These are phyloP conservation scores for Mesorhabditis spiculigera DNA, from an alignment of 2,888 invertebrate genomes.

Conservation along the genomic window DNA sequence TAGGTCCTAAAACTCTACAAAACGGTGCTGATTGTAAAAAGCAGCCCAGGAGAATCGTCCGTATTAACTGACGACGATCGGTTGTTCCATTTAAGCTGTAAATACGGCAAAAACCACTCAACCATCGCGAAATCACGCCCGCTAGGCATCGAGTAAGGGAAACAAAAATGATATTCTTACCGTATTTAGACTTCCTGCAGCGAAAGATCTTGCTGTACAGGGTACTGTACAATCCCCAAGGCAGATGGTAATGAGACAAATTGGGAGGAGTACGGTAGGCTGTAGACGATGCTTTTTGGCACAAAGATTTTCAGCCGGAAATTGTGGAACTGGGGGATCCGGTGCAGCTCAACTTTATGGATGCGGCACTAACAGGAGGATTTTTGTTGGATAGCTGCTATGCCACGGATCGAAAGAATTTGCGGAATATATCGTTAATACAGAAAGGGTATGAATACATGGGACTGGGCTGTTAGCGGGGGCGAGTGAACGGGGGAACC, in stretches of 20 bases:
- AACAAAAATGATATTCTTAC: not conserved
- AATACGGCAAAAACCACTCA: not conserved
- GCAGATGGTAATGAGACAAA: not conserved
- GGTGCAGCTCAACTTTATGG: conserved; percentile 3
- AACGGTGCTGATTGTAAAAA: conserved; percentile 4
- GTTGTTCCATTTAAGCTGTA: not conserved
- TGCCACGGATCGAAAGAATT: not conserved
- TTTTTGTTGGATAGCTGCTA: not conserved
- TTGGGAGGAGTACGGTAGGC: not conserved
- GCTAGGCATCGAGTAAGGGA: not conserved
- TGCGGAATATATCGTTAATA: not conserved
- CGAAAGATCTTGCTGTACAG: not conserved
- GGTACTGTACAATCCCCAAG: not conserved
- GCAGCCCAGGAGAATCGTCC: not conserved
- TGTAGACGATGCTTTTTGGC: not conserved
- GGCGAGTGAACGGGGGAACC: too few relatives aligned
- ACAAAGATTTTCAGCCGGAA: not conserved
- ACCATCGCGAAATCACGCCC: not conserved
- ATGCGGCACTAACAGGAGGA: not conserved
- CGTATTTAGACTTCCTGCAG: not conserved
- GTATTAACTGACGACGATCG: conserved; percentile 4
- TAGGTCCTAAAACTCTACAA: conserved; percentile 2
- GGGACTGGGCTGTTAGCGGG: not conserved
- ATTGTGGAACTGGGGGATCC: not conserved
- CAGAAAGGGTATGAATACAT: not conserved